These are phyloP conservation scores for Lineus longissimus DNA, from an alignment of 1,140 invertebrate species.

Conservation along the genomic window DNA sequence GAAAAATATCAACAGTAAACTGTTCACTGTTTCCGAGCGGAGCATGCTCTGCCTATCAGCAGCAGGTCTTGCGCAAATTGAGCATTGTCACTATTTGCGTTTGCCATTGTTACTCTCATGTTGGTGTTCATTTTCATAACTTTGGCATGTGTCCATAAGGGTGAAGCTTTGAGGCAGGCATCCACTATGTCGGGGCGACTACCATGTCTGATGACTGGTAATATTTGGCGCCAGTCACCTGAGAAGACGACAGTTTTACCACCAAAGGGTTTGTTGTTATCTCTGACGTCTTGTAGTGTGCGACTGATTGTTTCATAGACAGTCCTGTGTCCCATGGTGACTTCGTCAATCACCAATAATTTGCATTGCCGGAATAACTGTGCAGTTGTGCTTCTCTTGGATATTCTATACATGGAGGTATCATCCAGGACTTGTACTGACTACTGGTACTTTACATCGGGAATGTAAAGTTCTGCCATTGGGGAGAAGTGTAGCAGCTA, in stretches of 20 bases:
- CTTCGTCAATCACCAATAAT: not conserved
- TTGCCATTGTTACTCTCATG: too few relatives aligned
- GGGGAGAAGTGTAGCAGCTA: not conserved
- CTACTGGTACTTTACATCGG: not conserved
- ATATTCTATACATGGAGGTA: not conserved
- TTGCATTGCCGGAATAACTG: not conserved
- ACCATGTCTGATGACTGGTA: not conserved
- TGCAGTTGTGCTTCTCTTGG: not conserved
- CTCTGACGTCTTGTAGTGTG: not conserved
- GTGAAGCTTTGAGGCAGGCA: not conserved
- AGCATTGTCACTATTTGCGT: too few relatives aligned
- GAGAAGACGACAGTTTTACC: not conserved
- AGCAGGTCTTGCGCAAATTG: too few relatives aligned
- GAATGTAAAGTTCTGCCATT: not conserved
- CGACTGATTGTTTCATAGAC: not conserved
- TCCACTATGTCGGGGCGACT: not conserved
- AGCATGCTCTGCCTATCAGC: too few relatives aligned
- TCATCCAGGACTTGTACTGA: not conserved
- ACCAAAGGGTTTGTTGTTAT: not conserved
- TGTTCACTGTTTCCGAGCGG: too few relatives aligned
- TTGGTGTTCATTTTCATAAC: not conserved
- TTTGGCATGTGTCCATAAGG: not conserved
- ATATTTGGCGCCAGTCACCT: not conserved
- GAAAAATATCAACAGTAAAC: too few relatives aligned
- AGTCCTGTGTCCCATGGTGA: not conserved